Base-by-base conservation (phyloP, 1,140 invertebrate genomes). In the Onthophagus taurus region DNA sequence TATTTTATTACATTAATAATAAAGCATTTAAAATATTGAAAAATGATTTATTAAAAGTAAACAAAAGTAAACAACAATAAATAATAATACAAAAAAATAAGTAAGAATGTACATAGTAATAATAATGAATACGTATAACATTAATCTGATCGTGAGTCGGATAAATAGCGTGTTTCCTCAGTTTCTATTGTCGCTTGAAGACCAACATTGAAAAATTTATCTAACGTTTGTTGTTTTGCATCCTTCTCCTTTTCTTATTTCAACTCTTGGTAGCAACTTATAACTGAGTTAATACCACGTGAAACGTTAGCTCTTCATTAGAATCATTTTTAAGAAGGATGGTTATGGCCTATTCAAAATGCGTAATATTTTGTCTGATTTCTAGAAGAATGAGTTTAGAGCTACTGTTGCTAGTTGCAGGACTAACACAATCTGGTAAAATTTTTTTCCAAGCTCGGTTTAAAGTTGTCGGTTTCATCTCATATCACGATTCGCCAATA, bases 361-460 rank as follows among this genome's bases (percentile, higher is more conserved):
- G n/a, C 35, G 50, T 45, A 45, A 51, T 51, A 31, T 51, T 51
- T 50, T 49, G 45, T 20, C 31, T 19, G 51, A 49, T 38, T 50
- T 50, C n/a, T n/a, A n/a, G n/a, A n/a, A n/a, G n/a, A n/a, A n/a
- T n/a, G n/a, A n/a, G n/a, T n/a, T n/a, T n/a, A 44, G 47, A 52
- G 42, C 46, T 30, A 50, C 34, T 36, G 50, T 46, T 35, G 35
- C 43, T n/a, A n/a, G n/a, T n/a, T n/a, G n/a, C n/a, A n/a, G n/a
- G n/a, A n/a, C n/a, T n/a, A n/a, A 26, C 23, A 26, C 23, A 26
- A 7, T 57, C 43, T 42, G 47, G 52, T 45, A 50, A 42, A 42
- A 54, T 47, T 45, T 54, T 54, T 38, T 54, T 44, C 47, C 49
- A 55, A 44, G n/a, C 23, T 7, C n/a, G 23, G 23, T 26, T 26